Percentiles rank a stretch among this genome's conserved stretches.
Conservation (phyloP, 2,888 invertebrate genomes). For the Phorcus lineatus region DNA sequence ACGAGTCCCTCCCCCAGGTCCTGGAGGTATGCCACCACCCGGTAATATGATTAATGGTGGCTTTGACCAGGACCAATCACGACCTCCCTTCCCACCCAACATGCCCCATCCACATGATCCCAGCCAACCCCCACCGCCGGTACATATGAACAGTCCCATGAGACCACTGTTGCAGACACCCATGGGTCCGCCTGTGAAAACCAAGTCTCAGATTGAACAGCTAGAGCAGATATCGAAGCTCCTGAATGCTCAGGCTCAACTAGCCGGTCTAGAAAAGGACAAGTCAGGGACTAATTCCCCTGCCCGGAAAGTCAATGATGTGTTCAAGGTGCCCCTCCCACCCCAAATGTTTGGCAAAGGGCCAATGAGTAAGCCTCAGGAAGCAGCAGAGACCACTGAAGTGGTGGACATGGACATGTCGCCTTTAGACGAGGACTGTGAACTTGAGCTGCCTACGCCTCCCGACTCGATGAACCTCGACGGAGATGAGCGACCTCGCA, state of each 20-base stretch:
- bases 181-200: not conserved
- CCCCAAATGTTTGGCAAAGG: constrained; percentile 51
- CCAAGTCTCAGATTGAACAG: constrained; percentile 38
- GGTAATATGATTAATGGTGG: constrained; percentile 41
- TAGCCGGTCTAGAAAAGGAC: constrained; percentile 30
- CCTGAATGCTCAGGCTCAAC: constrained; percentile 56
- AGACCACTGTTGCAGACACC: constrained; percentile 27
- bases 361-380: constrained; percentile 21
- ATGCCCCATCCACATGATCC: not conserved
- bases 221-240: constrained; percentile 63
- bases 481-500: constrained; percentile 4
- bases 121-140: constrained; percentile 23
- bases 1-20: constrained; percentile 28
- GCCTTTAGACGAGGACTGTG: constrained; percentile 66
- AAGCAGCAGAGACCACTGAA: constrained; percentile 75
- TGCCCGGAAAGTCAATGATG: constrained; percentile 40
- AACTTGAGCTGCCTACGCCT: constrained; percentile 63
- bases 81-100: constrained; percentile 28
- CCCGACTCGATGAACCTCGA: constrained; percentile 31
- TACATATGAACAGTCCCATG: constrained; percentile 25
- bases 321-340: constrained; percentile 66
- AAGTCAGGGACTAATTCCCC: not conserved
- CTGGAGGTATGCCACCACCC: constrained; percentile 35
- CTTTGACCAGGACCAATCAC: constrained; percentile 35
- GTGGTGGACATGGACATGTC: constrained; percentile 81